phyloP scores from a whole-genome alignment of 2,113 vertebrate species.

The Phoxinus phoxinus region DNA sequence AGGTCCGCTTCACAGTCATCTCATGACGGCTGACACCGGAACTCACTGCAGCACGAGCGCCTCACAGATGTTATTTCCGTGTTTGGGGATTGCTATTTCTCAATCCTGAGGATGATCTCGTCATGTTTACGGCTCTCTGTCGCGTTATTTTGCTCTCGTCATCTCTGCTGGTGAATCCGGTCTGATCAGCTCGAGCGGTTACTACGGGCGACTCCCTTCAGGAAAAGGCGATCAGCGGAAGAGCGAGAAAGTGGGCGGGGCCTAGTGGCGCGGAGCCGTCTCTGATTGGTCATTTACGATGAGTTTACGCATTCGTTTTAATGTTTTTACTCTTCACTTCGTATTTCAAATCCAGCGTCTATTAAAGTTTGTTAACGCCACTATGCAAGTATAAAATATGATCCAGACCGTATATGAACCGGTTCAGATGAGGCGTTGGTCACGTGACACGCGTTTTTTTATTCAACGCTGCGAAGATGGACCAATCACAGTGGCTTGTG shows the following conservation, averaged over 20 bases:
- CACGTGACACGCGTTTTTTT: neutral
- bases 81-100: neutral
- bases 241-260: neutral
- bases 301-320: too few relatives aligned
- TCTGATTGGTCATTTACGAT: neutral
- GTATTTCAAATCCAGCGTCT: neutral
- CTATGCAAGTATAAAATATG: neutral
- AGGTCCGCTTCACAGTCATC: neutral
- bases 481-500: constrained; percentile 22
- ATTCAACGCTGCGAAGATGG: neutral
- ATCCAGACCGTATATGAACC: neutral
- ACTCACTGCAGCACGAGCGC: neutral
- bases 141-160: neutral
- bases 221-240: neutral
- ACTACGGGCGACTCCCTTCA: constrained; percentile 12
- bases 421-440: neutral
- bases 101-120: too few relatives aligned
- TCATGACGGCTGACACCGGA: constrained; percentile 45
- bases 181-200: constrained; percentile 9
- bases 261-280: neutral
- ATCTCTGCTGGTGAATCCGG: neutral
- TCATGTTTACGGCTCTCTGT: neutral
- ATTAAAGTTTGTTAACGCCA: neutral
- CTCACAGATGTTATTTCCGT: neutral
- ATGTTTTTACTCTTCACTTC: neutral